These are phyloP conservation scores for Danio albolineatus DNA, from an alignment of 2,797 vertebrate species.

Conservation along the genomic window DNA sequence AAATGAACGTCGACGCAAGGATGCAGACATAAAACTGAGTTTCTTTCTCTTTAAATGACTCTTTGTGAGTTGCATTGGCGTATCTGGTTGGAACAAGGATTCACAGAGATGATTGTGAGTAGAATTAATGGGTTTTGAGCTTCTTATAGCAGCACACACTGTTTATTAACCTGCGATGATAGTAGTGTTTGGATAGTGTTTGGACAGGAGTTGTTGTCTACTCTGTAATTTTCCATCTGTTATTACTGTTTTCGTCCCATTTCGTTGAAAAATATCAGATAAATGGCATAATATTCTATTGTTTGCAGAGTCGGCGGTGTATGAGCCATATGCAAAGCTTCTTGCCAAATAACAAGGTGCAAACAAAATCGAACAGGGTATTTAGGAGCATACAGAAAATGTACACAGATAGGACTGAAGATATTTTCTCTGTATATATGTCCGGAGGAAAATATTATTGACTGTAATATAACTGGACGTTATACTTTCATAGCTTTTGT, in stretches of 20 bases:
- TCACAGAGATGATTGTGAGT: not conserved
- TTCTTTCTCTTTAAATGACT: conserved; percentile 33
- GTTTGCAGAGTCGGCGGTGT: conserved; percentile 13
- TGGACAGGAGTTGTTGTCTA: conserved; percentile 27
- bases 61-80: conserved; percentile 24
- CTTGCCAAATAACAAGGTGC: conserved; percentile 14
- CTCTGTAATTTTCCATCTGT: conserved; percentile 31
- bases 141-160: not conserved
- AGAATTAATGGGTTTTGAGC: conserved; percentile 32
- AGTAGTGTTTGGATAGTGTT: conserved; percentile 36
- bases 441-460: not conserved
- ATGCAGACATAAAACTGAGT: conserved; percentile 36
- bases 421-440: not conserved
- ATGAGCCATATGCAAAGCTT: conserved; percentile 22
- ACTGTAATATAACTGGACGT: no score
- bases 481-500: not conserved
- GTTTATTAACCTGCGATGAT: conserved; percentile 49
- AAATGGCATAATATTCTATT: conserved; percentile 51
- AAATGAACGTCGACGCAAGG: conserved; percentile 52
- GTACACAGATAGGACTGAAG: not conserved
- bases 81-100: conserved; percentile 29
- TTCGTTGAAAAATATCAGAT: conserved; percentile 4
- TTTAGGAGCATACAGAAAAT: not conserved
- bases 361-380: not conserved
- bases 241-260: conserved; percentile 16